phyloP scores from a whole-genome alignment of 1,140 invertebrate species.

The Venturia canescens region DNA sequence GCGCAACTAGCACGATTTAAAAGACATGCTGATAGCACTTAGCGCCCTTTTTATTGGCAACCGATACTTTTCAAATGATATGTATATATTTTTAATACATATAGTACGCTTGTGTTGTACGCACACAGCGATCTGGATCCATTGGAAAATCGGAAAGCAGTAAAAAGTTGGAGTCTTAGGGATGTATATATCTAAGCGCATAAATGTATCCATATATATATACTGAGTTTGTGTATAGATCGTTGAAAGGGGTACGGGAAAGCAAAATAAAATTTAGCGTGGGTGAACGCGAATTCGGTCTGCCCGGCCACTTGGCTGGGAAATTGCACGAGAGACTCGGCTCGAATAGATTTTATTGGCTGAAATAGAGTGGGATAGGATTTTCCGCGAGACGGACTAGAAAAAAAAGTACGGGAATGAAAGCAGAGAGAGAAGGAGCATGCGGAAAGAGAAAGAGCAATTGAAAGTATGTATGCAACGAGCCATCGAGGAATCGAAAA shows the following conservation, averaged over 20 bases:
- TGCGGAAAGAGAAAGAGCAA: background rate
- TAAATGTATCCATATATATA: background rate
- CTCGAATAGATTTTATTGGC: slow-evolving; percentile 54
- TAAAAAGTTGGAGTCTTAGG: slow-evolving; percentile 50
- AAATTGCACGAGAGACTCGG: slow-evolving; percentile 50
- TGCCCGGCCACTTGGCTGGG: slow-evolving; percentile 26
- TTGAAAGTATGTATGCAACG: slow-evolving; percentile 28
- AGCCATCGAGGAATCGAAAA: slow-evolving; percentile 27
- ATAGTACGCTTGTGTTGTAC: background rate
- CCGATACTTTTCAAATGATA: background rate
- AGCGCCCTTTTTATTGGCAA: background rate
- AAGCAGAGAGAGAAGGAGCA: slow-evolving; percentile 34
- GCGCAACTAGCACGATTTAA: background rate
- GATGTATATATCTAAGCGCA: background rate
- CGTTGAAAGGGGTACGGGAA: slow-evolving; percentile 3
- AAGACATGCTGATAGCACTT: background rate
- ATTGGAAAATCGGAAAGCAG: slow-evolving; percentile 55
- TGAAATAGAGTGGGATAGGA: slow-evolving; percentile 37
- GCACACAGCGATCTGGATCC: background rate
- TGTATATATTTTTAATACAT: background rate
- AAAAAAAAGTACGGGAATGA: slow-evolving; percentile 39
- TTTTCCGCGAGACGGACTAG: slow-evolving; percentile 10
- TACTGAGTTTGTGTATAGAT: background rate
- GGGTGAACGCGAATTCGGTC: slow-evolving; percentile 11
- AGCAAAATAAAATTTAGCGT: slow-evolving; percentile 55